Evolutionary conservation across 2,797 vertebrate genomes (phyloP).

Genomic region (Benthosema pterotum): DNA sequence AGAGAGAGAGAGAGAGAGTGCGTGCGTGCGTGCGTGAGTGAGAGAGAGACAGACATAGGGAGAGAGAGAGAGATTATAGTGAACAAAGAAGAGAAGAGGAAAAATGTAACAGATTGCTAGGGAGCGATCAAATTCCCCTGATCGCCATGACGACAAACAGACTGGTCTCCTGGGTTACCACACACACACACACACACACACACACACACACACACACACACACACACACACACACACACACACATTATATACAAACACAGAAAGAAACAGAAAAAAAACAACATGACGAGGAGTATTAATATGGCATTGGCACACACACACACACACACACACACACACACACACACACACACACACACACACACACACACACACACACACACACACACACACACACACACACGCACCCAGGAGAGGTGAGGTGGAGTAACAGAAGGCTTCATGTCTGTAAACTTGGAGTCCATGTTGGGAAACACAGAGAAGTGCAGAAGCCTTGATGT

Average conservation of each 20-base stretch:
- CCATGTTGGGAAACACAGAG: slow-evolving; percentile 74
- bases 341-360: slow-evolving; percentile 60
- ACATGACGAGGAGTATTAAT: neutral
- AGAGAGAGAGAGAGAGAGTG: too few relatives aligned
- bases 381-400: slow-evolving; percentile 35
- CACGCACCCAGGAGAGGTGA: slow-evolving; percentile 55
- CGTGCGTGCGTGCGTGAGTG: too few relatives aligned
- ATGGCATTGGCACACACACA: neutral
- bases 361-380: slow-evolving; percentile 24
- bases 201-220: slow-evolving; percentile 11
- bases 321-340: slow-evolving; percentile 26
- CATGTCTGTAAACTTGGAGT: slow-evolving; percentile 74
- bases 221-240: slow-evolving; percentile 1
- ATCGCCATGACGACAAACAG: too few relatives aligned
- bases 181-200: slow-evolving; percentile 30
- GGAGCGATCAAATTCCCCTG: too few relatives aligned
- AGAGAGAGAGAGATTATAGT: too few relatives aligned
- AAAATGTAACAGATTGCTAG: too few relatives aligned
- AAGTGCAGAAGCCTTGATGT: slow-evolving; percentile 41
- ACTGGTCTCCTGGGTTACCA: slow-evolving; percentile 4
- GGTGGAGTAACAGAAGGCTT: slow-evolving; percentile 59
- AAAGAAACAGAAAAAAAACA: slow-evolving; percentile 2
- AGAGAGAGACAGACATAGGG: too few relatives aligned
- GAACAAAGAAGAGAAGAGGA: neutral
- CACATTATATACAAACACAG: slow-evolving; percentile 1